phyloP scores from a whole-genome alignment of 1,140 invertebrate species.

The Belonocnema kinseyi region DNA sequence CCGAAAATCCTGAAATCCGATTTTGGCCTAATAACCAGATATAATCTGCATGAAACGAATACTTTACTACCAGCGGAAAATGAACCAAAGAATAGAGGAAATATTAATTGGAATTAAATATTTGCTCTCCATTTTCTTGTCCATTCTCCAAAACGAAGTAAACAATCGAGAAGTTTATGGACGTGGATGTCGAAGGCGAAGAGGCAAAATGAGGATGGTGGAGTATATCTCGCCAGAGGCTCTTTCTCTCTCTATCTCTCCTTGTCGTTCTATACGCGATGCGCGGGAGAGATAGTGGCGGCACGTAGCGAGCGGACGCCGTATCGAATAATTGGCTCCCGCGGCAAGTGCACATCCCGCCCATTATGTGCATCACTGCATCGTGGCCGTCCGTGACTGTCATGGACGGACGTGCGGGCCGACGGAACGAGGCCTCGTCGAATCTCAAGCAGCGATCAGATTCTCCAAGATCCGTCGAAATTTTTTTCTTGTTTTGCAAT shows the following conservation, averaged over 20 bases:
- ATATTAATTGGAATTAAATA: neutral
- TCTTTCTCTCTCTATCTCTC: constrained; percentile 48
- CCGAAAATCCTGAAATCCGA: neutral
- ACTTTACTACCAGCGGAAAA: no score
- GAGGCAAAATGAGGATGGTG: constrained; percentile 49
- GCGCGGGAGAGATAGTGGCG: constrained; percentile 69
- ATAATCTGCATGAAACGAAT: constrained; percentile 9
- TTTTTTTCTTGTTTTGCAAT: neutral
- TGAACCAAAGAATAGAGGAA: neutral
- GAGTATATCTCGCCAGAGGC: constrained; percentile 39
- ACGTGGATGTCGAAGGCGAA: constrained; percentile 33
- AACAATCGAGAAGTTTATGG: constrained; percentile 23
- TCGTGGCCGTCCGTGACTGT: constrained; percentile 56
- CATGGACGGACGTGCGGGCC: constrained; percentile 43
- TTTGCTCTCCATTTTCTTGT: neutral
- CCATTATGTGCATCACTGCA: constrained; percentile 73
- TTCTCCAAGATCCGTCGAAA: constrained; percentile 25
- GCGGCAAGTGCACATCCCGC: constrained; percentile 74
- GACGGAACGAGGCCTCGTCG: constrained; percentile 40
- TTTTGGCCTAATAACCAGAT: constrained; percentile 11
- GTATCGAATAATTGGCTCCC: constrained; percentile 76
- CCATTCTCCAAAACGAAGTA: constrained; percentile 32
- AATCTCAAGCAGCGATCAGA: constrained; percentile 46
- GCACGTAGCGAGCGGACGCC: constrained; percentile 67
- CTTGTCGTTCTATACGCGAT: constrained; percentile 57